phyloP scores from a whole-genome alignment of 1,140 invertebrate genomes.

The Agraylea sexmaculata region DNA sequence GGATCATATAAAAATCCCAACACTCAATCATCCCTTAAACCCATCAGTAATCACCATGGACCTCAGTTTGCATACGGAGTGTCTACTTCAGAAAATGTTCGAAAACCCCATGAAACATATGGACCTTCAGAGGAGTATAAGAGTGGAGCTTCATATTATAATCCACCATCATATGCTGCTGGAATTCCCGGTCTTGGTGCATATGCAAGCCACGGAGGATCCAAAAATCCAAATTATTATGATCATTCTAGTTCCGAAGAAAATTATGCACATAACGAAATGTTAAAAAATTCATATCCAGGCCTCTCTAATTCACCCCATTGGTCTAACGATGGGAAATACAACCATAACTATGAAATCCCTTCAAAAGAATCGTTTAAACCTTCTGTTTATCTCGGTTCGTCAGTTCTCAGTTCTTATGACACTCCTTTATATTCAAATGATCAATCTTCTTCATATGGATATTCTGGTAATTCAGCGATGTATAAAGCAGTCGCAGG shows the following conservation, averaged over 20 bases:
- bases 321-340: slow-evolving; percentile 1
- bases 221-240: slow-evolving; percentile 9
- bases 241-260: slow-evolving; percentile 10
- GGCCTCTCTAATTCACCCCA: slow-evolving; percentile 7
- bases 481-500: slow-evolving; percentile 10
- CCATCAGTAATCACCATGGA: not conserved
- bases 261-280: slow-evolving; percentile 7
- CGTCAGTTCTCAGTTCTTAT: slow-evolving; percentile 9
- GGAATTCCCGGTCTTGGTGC: slow-evolving; percentile 18
- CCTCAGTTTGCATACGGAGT: slow-evolving; percentile 16
- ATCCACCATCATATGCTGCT: slow-evolving; percentile 13
- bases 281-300: slow-evolving; percentile 5
- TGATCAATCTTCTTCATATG: slow-evolving; percentile 9
- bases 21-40: not conserved
- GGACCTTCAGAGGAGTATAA: too few relatives aligned
- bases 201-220: slow-evolving; percentile 10
- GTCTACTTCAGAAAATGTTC: slow-evolving; percentile 11
- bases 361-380: slow-evolving; percentile 11
- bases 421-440: slow-evolving; percentile 6
- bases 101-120: slow-evolving; percentile 10
- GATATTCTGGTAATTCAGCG: slow-evolving; percentile 11
- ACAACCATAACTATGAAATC: slow-evolving; percentile 9
- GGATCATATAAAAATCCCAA: slow-evolving; percentile 6
- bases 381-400: slow-evolving; percentile 19
- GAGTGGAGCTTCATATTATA: slow-evolving; percentile 6